Evolutionary conservation across 2,113 vertebrate species (phyloP), one percentile per base, ranked within the genome.

Genomic region (Upupa epops): DNA sequence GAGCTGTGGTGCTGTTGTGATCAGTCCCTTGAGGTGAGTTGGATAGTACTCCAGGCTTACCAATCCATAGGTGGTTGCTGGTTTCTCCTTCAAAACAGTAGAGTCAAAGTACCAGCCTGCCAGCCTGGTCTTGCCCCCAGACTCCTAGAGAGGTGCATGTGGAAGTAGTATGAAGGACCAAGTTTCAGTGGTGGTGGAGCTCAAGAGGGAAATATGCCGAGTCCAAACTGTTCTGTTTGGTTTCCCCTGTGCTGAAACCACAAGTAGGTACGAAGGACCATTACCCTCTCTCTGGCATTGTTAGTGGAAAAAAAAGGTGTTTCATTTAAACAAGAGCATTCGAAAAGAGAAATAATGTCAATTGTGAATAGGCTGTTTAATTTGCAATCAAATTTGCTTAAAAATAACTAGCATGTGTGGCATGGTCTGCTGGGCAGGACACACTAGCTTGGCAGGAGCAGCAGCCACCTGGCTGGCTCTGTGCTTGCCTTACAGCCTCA

Each of bases 21-120:
- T 1, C 46, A 12, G 29, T 52, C 83, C 8, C 48, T 61, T 4
- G 7, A 45, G 28, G 31, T 0, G 1, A 75, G 56, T 5, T 70
- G 56, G 42, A 13, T 48, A 28, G 71, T 32, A 52, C 29, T 60
- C 21, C 6, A 34, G 25, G 17, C 25, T 45, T 52, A 4, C 40
- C 40, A 83, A 55, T 86, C 52, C 1, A 1, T 55, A 77, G 48
- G 15, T 49, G 2, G 15, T 65, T 54, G 31, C 66, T 83, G 55
- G 9, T 83, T 94, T 91, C 37, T 77, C 68, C 79, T 89, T 83
- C 86, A 76, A 87, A 86, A 73, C 42, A 31, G 70, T 78, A 72
- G 29, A 92, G 28, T 65, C 42, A 74, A 86, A 88, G 61, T 36
- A 71, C 21, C 58, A 86, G 48, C 52, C 69, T 75, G 45, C 60